Evolutionary conservation across 2,797 vertebrate species (phyloP), one percentile per base, ranked within the genome.

Genomic region (Alauda arvensis): DNA sequence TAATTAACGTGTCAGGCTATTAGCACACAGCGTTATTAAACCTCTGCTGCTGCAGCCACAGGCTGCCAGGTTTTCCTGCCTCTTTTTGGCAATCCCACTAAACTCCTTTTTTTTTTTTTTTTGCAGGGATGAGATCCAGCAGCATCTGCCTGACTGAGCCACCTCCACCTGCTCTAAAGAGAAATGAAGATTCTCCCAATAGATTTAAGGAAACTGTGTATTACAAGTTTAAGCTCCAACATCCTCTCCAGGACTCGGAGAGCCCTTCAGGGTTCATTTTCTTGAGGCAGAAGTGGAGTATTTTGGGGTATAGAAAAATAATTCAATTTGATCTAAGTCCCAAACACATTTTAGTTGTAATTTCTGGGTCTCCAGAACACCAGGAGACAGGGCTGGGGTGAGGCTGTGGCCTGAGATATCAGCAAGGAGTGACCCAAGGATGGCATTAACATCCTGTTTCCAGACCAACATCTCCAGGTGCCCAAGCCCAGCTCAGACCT

Each of bases 1-100:
- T 94, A 91, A 86, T 94, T 93, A 92, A 75, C 91, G 40, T 31
- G 77, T 67, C 88, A 94, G 51, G 80, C 85, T 83, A 92, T 90
- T 93, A 85, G 82, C 90, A 63, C 59, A 33, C 23, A n/a, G 60
- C 62, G 66, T 87, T 63, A 94, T 94, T 89, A 96, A 95, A 83
- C 77, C 76, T 90, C 52, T 68, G 77, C 91, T 93, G 85, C 53
- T 55, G 6, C 3, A 81, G 63, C 95, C 93, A 93, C 93, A 76
- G 62, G 26, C 65, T 65, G 80, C 90, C 90, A 66, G 37, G 31
- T 83, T 77, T 43, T 25, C 85, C 29, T 76, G 53, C 39, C 62
- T 63, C 65, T 65, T 81, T 57, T 40, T 70, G 61, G 78, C 83
- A 42, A 51, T 37, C 56, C 56, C 21, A 29, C 70, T 66, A 29